Percentiles rank a stretch among this genome's conserved stretches.
Evolutionary conservation across 2,888 invertebrate genomes (phyloP).

Genomic region (Trissolcus japonicus): DNA sequence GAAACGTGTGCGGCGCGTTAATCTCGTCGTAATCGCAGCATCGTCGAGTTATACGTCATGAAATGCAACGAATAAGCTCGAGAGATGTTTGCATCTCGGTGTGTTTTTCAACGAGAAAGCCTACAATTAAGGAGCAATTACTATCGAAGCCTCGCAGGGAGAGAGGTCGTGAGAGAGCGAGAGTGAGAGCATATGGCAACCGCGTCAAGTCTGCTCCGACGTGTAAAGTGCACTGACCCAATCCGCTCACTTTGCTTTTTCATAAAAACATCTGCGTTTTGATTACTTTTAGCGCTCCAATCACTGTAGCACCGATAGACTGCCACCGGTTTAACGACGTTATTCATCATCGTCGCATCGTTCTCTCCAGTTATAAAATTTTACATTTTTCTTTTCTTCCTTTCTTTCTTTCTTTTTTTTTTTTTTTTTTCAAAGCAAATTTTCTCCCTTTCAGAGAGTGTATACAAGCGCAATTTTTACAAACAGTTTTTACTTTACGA

Average conservation of each 20-base stretch:
- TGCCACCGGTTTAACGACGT: conserved; percentile 22
- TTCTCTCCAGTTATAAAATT: conserved; percentile 19
- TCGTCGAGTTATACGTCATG: conserved; percentile 48
- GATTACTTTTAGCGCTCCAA: conserved; percentile 43
- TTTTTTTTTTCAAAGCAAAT: neutral
- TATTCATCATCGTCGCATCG: conserved; percentile 29
- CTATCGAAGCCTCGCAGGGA: conserved; percentile 59
- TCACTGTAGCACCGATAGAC: conserved; percentile 22
- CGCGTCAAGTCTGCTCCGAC: conserved; percentile 40
- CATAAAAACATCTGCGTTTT: conserved; percentile 51
- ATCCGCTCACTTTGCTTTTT: conserved; percentile 48
- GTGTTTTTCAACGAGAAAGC: conserved; percentile 57
- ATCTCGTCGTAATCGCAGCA: conserved; percentile 56
- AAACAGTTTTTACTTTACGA: neutral
- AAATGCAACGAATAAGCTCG: conserved; percentile 37
- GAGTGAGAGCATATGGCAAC: conserved; percentile 61
- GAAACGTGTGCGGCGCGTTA: conserved; percentile 54
- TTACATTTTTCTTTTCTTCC: neutral
- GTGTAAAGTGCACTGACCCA: conserved; percentile 51
- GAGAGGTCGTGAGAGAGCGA: conserved; percentile 23
- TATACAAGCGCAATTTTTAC: too few relatives aligned
- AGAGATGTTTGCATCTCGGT: conserved; percentile 54
- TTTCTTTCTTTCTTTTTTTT: neutral
- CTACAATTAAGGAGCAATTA: conserved; percentile 64
- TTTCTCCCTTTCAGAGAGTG: neutral